Evolutionary conservation across 2,888 invertebrate species (phyloP).

Genomic region (Fragum fragum): DNA sequence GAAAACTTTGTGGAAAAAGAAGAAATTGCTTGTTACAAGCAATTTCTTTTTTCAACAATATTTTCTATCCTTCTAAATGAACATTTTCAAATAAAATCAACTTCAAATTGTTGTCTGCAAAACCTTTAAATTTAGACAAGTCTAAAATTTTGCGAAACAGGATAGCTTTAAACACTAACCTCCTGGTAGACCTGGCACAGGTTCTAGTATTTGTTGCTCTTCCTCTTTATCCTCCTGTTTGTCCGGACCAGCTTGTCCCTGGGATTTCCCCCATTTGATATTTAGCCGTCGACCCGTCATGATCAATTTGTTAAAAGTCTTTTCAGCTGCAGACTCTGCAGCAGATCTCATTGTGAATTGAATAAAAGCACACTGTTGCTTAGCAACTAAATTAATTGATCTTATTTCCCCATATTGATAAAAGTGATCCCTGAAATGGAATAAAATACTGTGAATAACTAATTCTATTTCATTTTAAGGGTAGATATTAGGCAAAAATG

Average conservation of each 20-base stretch:
- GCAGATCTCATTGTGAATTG: constrained; percentile 96
- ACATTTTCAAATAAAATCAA: too few species aligned
- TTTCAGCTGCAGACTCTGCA: constrained; percentile 93
- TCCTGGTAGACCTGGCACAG: constrained; percentile 93
- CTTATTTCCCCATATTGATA: constrained; percentile 99
- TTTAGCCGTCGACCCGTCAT: constrained; percentile 93
- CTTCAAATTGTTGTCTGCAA: too few species aligned
- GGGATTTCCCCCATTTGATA: constrained; percentile 99
- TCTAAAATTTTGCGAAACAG: too few species aligned
- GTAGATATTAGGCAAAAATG: too few species aligned
- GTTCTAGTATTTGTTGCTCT: constrained; percentile 88
- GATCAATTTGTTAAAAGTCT: constrained; percentile 96
- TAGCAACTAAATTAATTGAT: constrained; percentile 95
- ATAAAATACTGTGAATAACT: too few species aligned
- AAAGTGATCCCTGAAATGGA: constrained; percentile 93
- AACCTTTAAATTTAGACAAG: too few species aligned
- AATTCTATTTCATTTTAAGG: too few species aligned
- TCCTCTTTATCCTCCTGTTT: constrained; percentile 77
- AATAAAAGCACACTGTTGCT: constrained; percentile 97
- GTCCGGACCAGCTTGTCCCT: constrained; percentile 88
- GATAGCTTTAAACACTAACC: constrained; percentile 74
- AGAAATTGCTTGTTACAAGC: too few species aligned
- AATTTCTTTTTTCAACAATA: too few species aligned
- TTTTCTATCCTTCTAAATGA: too few species aligned
- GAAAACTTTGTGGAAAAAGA: too few species aligned